phyloP scores from a whole-genome alignment of 2,113 vertebrate species.

The Sinocyclocheilus anophthalmus region DNA sequence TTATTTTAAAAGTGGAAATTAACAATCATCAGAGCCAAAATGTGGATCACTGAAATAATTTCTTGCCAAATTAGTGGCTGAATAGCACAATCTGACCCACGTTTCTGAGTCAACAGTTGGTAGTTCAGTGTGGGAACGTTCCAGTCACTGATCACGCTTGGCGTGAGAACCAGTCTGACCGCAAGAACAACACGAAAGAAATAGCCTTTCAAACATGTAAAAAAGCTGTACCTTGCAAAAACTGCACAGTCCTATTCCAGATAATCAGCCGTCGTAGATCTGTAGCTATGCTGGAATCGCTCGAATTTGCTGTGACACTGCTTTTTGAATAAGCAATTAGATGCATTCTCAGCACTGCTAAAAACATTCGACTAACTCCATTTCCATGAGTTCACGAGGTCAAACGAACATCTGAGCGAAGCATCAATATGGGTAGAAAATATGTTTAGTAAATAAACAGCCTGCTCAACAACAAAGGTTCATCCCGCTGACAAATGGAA shows the following conservation, averaged over 20 bases:
- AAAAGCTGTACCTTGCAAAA: conserved; percentile 33
- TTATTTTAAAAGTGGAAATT: neutral
- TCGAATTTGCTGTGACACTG: conserved; percentile 2
- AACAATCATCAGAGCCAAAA: neutral
- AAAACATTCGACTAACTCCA: neutral
- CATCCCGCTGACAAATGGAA: neutral
- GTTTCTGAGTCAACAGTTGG: conserved; percentile 37
- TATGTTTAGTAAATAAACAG: conserved; percentile 34
- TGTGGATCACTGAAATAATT: neutral
- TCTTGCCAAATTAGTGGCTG: neutral
- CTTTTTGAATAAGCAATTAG: neutral
- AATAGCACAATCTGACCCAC: neutral
- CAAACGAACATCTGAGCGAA: neutral
- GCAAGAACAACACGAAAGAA: conserved; percentile 51
- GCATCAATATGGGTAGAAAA: conserved; percentile 14
- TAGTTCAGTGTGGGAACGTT: conserved; percentile 52
- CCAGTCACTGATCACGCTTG: conserved; percentile 28
- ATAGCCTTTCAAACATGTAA: conserved; percentile 35
- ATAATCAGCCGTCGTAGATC: conserved; percentile 22
- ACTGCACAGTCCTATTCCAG: conserved; percentile 4
- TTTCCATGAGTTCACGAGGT: neutral
- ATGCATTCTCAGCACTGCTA: neutral
- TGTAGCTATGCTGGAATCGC: neutral
- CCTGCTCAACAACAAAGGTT: neutral
- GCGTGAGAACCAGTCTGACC: conserved; percentile 52